Evolutionary conservation across 2,113 vertebrate species (phyloP), one percentile per base, ranked within the genome.

Genomic region (Neoarius graeffei): DNA sequence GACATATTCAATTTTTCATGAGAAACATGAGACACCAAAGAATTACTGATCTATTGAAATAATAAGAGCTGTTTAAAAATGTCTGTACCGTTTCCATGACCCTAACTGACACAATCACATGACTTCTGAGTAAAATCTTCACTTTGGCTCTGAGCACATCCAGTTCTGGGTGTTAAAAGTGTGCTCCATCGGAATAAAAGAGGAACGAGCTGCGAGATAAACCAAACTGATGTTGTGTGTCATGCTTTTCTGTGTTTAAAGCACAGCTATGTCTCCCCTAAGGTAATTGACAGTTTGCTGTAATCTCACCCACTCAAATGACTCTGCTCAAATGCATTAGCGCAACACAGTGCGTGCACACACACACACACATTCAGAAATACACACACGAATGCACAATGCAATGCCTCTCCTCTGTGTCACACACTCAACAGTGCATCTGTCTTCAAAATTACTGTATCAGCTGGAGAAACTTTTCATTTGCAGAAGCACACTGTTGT

Each of bases 251-350:
- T 60, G 79, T 81, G 54, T 60, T 42, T 82, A 62, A 82, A 82
- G 57, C 57, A 62, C 57, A 62, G 35, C 80, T 4, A 62, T 62
- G 57, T 59, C 67, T 64, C 14, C 57, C 76, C 86, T 64, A 83
- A 85, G 54, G 83, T 81, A 85, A 88, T 64, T 69, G 69, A 77
- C 27, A 84, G 86, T 85, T 69, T 69, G 64, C 48, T 81, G 85
- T 85, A 42, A 77, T 80, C 73, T 64, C 71, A 85, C 73, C 62
- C 66, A 88, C 88, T 81, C 85, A 79, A 74, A 64, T 15, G 27
- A 64, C 17, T 69, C 27, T 57, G 76, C 50, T 71, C 7, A 1
- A 79, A 30, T 60, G 85, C 85, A 80, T 64, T 60, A 69, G 35
- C 56, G 19, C 17, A 35, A 27, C 64, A 9, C 66, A 66, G 42